Evolutionary conservation across 2,888 invertebrate species (phyloP), one percentile per base, ranked within the genome.

Genomic region (Melanophora roralis): DNA sequence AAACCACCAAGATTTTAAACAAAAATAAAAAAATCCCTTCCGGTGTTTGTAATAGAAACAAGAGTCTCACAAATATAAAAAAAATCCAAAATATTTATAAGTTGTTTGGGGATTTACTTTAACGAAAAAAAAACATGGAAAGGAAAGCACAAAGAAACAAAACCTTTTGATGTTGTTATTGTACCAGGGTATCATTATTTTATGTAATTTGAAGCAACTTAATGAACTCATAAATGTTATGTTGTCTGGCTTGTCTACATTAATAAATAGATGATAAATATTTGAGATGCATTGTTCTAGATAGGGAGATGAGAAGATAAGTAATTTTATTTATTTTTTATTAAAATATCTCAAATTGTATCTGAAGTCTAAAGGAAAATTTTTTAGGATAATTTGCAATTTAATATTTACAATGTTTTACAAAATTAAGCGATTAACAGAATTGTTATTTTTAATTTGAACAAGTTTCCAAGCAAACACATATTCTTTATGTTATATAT

Each of bases 201-300:
- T 11, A 49, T 53, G 34, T 11, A 57, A 60, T 57, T 36, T 59
- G 11, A 27, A 14, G 32, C 19, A 49, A 64, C 34, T 64, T 78
- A 74, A 78, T 78, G 57, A 69, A 74, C 74, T 78, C 69, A 65
- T 59, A 74, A 78, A 74, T 65, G 74, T 60, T 69, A 74, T 65
- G 74, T 60, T 69, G 57, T 59, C 64, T 36, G 64, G 16, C 55
- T 36, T 68, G 49, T 73, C 68, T 57, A 19, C 19, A 14, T 62
- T 73, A 62, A 73, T 68, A 62, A 55, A 62, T 73, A 40, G 27
- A 27, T 27, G 21, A 64, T 47, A 34, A 5, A 27, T 27, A 27
- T 27, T 64, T 51, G 12, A 8, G 1, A 1, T n/a, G 51, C 74
- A 67, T 49, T 67, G 59, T 12, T 43, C n/a, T n/a, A n/a, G n/a